Percentiles rank a stretch among this genome's conserved stretches.
phyloP scores from a whole-genome alignment of 2,888 invertebrate species.

The Camponotus fellah region DNA sequence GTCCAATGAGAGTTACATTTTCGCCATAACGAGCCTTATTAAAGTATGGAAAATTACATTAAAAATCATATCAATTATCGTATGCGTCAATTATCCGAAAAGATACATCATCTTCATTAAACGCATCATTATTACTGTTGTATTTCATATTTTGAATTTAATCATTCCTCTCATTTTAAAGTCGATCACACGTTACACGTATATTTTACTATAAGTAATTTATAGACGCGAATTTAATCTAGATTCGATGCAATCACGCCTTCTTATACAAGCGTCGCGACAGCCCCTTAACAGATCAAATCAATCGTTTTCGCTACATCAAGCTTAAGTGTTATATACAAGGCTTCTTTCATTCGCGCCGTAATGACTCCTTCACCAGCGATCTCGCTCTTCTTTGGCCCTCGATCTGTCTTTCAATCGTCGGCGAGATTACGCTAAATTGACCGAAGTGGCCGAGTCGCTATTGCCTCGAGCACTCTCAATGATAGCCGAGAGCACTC shows the following conservation, averaged over 20 bases:
- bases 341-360: constrained; percentile 58
- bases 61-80: neutral
- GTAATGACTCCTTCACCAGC: constrained; percentile 62
- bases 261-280: constrained; percentile 9
- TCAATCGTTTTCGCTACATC: constrained; percentile 23
- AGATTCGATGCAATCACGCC: neutral
- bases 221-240: constrained; percentile 18
- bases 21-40: neutral
- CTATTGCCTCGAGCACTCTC: constrained; percentile 71
- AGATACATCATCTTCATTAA: neutral
- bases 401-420: constrained; percentile 70
- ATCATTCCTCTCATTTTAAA: neutral
- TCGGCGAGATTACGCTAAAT: constrained; percentile 76
- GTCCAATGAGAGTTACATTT: neutral
- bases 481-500: constrained; percentile 72
- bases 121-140: neutral
- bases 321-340: constrained; percentile 15
- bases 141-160: neutral
- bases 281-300: neutral
- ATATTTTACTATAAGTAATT: neutral
- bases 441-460: constrained; percentile 75
- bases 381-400: constrained; percentile 65
- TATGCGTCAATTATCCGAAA: neutral
- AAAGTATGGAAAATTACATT: neutral
- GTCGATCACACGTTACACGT: neutral